Conservation (phyloP, 1,140 invertebrate genomes). For the Thalassaphorura encarpata region DNA sequence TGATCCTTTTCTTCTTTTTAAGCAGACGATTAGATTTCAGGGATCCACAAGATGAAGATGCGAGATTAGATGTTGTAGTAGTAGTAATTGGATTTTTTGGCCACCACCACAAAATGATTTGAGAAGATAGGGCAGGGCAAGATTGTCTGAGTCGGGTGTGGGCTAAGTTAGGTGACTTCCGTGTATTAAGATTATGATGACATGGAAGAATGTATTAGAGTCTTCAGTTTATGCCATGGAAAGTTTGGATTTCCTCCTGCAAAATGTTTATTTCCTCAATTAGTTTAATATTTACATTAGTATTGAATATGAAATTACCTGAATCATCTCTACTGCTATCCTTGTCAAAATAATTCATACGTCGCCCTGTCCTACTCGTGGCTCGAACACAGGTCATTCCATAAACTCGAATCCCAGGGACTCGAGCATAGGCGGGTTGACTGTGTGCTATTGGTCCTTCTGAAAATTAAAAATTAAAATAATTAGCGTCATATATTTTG, state of each 20-base stretch:
- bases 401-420: slow-evolving; percentile 80
- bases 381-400: slow-evolving; percentile 75
- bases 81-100: too few relatives aligned
- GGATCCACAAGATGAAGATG: too few relatives aligned
- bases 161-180: too few relatives aligned
- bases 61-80: too few relatives aligned
- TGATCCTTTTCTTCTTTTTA: too few relatives aligned
- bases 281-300: background rate
- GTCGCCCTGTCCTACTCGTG: slow-evolving; percentile 36
- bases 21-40: too few relatives aligned
- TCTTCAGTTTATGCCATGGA: slow-evolving; percentile 59
- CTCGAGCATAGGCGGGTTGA: slow-evolving; percentile 83
- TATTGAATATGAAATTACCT: slow-evolving; percentile 33
- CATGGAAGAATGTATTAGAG: slow-evolving; percentile 38
- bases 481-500: background rate
- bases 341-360: too few relatives aligned
- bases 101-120: too few relatives aligned
- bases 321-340: slow-evolving; percentile 34
- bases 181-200: slow-evolving; percentile 10
- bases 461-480: slow-evolving; percentile 36
- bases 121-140: too few relatives aligned
- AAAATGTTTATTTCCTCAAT: background rate
- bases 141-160: too few relatives aligned
- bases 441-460: slow-evolving; percentile 88
- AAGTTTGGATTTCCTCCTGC: too few relatives aligned